Percentiles rank a stretch among this genome's conserved stretches.
Evolutionary conservation across 2,797 vertebrate genomes (phyloP).

Genomic region (Vultur gryphus): DNA sequence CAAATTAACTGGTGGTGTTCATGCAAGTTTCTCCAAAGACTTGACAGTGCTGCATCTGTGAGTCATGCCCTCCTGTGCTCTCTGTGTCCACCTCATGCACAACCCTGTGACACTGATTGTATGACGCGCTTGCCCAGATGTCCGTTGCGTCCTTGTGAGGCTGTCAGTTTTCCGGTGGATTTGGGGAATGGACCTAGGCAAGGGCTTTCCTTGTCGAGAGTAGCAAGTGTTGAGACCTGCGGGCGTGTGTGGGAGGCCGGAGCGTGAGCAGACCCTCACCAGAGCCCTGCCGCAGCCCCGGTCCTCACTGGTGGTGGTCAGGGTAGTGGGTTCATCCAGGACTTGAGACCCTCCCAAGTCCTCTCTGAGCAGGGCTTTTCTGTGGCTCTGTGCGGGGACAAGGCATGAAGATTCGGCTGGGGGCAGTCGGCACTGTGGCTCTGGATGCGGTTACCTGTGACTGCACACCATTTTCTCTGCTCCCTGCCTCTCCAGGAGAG

Average conservation of each 20-base stretch:
- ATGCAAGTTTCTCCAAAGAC: constrained; percentile 72
- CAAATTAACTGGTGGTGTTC: constrained; percentile 70
- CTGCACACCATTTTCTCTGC: not conserved
- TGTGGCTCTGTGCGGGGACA: not conserved
- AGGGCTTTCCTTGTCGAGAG: not conserved
- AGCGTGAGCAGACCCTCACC: not conserved
- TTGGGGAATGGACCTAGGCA: constrained; percentile 21
- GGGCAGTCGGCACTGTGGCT: not conserved
- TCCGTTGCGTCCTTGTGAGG: constrained; percentile 48
- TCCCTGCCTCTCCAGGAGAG: not conserved
- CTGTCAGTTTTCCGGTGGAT: constrained; percentile 13
- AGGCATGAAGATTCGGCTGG: not conserved
- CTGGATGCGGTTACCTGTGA: not conserved
- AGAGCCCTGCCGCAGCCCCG: not conserved
- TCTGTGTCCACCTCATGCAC: constrained; percentile 64
- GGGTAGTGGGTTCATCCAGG: not conserved
- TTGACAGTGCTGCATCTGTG: constrained; percentile 72
- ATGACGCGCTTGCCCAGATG: constrained; percentile 58
- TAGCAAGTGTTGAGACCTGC: not conserved
- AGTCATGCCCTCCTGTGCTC: constrained; percentile 71
- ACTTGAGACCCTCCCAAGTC: not conserved
- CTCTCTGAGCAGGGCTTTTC: not conserved
- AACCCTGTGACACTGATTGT: constrained; percentile 62
- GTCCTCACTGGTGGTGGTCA: not conserved
- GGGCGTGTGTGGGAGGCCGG: not conserved